phyloP scores from a whole-genome alignment of 2,797 vertebrate genomes.

The Geotrypetes seraphini region DNA sequence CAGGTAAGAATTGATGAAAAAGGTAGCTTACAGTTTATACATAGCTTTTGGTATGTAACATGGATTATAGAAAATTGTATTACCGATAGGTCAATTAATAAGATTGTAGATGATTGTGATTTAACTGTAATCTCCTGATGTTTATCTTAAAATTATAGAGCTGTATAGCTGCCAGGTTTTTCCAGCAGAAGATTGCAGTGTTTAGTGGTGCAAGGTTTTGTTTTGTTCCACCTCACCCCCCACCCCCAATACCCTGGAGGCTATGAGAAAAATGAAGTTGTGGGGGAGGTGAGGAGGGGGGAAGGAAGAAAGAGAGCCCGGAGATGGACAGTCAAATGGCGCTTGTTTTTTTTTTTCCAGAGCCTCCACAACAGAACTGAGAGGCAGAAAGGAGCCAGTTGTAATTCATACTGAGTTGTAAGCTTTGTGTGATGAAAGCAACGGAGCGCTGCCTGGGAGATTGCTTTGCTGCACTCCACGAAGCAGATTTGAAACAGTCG shows the following conservation, averaged over 20 bases:
- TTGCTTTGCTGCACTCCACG: constrained; percentile 98
- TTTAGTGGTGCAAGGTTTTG: constrained; percentile 55
- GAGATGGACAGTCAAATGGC: constrained; percentile 73
- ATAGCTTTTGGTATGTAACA: not conserved
- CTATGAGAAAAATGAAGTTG: constrained; percentile 19
- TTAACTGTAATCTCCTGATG: no score
- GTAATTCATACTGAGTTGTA: constrained; percentile 98
- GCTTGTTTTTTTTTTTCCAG: constrained; percentile 58
- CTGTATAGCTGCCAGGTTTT: constrained; percentile 22
- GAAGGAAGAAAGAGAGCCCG: constrained; percentile 42
- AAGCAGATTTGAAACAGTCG: constrained; percentile 98
- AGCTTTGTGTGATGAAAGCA: constrained; percentile 98
- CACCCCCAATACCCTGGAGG: constrained; percentile 40
- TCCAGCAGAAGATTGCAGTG: constrained; percentile 51
- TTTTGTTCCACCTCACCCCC: not conserved
- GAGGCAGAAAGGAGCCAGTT: constrained; percentile 87
- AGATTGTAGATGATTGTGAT: not conserved
- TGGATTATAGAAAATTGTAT: not conserved
- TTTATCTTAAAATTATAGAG: not conserved
- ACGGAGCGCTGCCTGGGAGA: constrained; percentile 97
- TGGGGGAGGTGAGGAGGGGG: constrained; percentile 6
- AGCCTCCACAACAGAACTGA: constrained; percentile 73
- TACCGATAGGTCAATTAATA: constrained; percentile 1
- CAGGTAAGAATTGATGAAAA: constrained; percentile 26
- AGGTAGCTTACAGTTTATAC: not conserved